These are phyloP conservation scores for Amphimallon solstitiale DNA, from an alignment of 2,888 invertebrate genomes.

Conservation along the genomic window DNA sequence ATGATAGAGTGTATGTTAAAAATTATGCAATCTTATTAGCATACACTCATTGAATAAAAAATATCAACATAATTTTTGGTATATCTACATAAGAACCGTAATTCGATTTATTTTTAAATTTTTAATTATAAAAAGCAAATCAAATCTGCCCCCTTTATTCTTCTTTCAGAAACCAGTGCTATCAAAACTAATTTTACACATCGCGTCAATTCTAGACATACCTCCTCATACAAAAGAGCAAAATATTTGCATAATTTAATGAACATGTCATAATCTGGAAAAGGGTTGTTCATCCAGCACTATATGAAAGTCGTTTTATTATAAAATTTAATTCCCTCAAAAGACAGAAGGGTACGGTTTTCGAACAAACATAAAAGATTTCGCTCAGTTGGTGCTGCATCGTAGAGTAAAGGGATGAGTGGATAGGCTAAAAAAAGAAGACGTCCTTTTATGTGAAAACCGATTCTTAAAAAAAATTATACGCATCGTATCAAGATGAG, in stretches of 20 bases:
- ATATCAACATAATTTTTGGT: too few species aligned
- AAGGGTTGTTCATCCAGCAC: conserved; percentile 49
- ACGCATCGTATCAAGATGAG: conserved; percentile 6
- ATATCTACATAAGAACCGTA: too few species aligned
- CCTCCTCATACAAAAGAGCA: conserved; percentile 43
- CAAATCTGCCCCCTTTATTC: not conserved
- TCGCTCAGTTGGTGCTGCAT: not conserved
- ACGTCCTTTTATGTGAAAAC: conserved; percentile 6
- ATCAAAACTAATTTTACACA: conserved; percentile 3
- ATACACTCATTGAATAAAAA: too few species aligned
- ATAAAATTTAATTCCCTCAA: not conserved
- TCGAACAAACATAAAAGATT: conserved; percentile 4
- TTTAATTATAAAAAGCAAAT: too few species aligned
- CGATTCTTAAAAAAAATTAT: conserved; percentile 31
- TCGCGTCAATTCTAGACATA: not conserved
- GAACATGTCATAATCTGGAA: conserved; percentile 51
- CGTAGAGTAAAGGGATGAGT: not conserved
- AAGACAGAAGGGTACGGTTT: not conserved
- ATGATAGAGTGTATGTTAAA: too few species aligned
- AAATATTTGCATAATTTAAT: conserved; percentile 59
- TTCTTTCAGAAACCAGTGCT: not conserved
- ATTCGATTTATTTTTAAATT: too few species aligned
- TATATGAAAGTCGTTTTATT: not conserved
- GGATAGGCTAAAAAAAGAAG: not conserved
- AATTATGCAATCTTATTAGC: too few species aligned